Percentiles rank a stretch among this genome's conserved stretches.
phyloP scores from a whole-genome alignment of 2,113 vertebrate species.

The Pantherophis guttatus region DNA sequence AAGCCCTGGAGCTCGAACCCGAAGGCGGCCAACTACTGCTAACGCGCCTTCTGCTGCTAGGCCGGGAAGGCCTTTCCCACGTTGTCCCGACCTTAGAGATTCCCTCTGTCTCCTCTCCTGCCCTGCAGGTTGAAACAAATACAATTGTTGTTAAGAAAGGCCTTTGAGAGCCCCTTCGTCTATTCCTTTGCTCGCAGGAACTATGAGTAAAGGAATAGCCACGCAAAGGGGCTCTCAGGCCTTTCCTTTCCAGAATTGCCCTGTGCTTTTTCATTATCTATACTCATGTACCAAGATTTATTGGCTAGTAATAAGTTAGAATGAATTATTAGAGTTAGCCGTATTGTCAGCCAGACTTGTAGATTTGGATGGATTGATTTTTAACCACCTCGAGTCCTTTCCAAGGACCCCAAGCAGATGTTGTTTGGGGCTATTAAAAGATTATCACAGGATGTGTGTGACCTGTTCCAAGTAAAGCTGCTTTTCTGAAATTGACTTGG shows the following conservation, averaged over 20 bases:
- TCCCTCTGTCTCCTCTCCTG: neutral
- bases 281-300: neutral
- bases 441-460: too few species aligned
- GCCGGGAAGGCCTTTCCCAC: neutral
- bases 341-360: neutral
- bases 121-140: neutral
- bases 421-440: too few species aligned
- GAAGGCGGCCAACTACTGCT: neutral
- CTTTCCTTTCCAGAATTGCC: neutral
- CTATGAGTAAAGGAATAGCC: neutral
- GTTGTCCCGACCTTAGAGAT: neutral
- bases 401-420: neutral
- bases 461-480: too few species aligned
- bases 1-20: neutral
- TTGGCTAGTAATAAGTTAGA: neutral
- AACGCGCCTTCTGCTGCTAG: neutral
- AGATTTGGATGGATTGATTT: neutral
- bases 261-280: neutral
- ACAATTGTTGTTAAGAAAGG: neutral
- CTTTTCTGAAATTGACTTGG: too few species aligned
- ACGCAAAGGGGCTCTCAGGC: neutral
- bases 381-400: neutral
- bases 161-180: neutral
- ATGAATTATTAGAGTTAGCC: neutral
- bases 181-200: neutral